phyloP scores from a whole-genome alignment of 2,797 vertebrate species.

The Clarias pachynema region DNA sequence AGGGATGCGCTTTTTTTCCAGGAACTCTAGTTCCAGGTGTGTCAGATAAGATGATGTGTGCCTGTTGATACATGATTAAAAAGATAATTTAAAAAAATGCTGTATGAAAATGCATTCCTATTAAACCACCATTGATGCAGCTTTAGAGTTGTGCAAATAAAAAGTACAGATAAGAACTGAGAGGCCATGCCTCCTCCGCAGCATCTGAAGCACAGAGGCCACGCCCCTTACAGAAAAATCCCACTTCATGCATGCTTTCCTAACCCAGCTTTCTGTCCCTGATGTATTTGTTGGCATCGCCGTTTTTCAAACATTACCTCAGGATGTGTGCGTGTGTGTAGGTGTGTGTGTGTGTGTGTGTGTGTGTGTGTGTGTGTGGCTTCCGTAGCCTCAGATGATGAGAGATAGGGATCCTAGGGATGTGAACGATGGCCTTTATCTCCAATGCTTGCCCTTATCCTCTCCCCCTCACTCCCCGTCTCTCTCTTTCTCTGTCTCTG shows the following conservation, averaged over 20 bases:
- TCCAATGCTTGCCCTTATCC: constrained; percentile 17
- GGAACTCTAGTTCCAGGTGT: neutral
- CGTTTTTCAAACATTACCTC: neutral
- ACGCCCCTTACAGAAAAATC: neutral
- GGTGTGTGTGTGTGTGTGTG: neutral
- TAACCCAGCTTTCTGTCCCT: neutral
- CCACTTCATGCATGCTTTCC: neutral
- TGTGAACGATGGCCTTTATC: constrained; percentile 30
- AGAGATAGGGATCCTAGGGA: constrained; percentile 18
- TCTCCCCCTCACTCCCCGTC: neutral
- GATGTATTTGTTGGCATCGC: neutral
- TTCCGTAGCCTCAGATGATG: constrained; percentile 10
- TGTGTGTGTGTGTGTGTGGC: neutral
- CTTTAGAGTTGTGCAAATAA: neutral
- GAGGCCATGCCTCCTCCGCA: neutral
- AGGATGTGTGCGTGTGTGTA: neutral
- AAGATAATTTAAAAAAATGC: neutral
- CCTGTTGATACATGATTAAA: neutral
- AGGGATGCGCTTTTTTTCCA: neutral
- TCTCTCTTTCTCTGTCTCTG: neutral
- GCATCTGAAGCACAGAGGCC: neutral
- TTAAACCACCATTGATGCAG: neutral
- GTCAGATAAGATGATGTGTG: neutral
- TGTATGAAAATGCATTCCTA: neutral
- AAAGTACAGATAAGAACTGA: neutral